phyloP scores from a whole-genome alignment of 2,888 invertebrate genomes.

The Mythimna impura region DNA sequence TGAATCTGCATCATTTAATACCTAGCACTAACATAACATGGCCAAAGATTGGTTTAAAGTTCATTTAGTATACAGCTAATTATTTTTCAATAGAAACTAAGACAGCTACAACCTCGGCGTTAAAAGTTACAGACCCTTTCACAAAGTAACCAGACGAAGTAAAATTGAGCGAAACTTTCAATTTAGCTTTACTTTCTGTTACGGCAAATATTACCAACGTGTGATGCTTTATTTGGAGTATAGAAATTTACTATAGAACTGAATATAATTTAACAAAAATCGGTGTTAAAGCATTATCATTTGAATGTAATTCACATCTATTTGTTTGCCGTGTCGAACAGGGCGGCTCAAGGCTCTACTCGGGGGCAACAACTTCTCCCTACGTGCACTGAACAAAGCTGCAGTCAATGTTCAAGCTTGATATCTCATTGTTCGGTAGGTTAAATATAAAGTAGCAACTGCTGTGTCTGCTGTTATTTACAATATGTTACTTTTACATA shows the following conservation, averaged over 20 bases:
- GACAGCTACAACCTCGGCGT: conserved; percentile 32
- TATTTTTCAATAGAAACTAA: conserved; percentile 31
- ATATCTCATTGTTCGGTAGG: conserved; percentile 65
- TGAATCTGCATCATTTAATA: conserved; percentile 15
- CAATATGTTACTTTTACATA: conserved; percentile 34
- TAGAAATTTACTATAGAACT: conserved; percentile 2
- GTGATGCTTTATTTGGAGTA: conserved; percentile 7
- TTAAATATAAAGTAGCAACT: conserved; percentile 53
- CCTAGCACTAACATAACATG: background rate
- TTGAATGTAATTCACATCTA: conserved; percentile 60
- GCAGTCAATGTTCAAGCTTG: conserved; percentile 76
- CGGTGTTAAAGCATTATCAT: conserved; percentile 37
- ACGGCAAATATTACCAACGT: conserved; percentile 22
- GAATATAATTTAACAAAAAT: conserved; percentile 12
- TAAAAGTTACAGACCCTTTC: conserved; percentile 52
- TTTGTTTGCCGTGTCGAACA: conserved; percentile 69
- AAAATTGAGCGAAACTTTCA: conserved; percentile 48
- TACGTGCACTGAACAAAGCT: conserved; percentile 82
- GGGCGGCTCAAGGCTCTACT: conserved; percentile 77
- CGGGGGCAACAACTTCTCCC: conserved; percentile 84
- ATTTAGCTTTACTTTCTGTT: conserved; percentile 54
- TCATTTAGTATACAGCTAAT: conserved; percentile 3
- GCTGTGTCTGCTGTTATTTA: conserved; percentile 40
- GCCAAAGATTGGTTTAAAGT: background rate
- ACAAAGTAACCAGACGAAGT: conserved; percentile 42